Conservation (phyloP, 2,113 vertebrate genomes). For the Lepus americanus region DNA sequence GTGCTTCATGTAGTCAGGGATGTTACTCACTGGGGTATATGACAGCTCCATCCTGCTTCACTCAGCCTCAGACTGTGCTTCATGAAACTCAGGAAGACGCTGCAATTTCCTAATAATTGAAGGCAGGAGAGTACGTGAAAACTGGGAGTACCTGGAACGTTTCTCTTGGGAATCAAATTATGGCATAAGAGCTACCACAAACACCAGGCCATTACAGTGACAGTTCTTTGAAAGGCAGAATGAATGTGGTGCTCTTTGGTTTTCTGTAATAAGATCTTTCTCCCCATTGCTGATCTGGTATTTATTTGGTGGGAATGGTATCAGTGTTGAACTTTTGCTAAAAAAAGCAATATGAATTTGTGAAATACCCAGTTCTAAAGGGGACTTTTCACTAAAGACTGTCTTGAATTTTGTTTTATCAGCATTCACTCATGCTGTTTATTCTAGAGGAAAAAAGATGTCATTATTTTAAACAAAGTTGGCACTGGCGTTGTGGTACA, state of each 20-base stretch:
- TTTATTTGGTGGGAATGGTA: constrained; percentile 74
- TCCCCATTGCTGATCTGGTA: constrained; percentile 68
- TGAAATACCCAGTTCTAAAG: constrained; percentile 41
- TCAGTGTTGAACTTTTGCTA: constrained; percentile 67
- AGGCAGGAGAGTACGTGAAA: constrained; percentile 38
- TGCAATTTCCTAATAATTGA: constrained; percentile 63
- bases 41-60: not conserved
- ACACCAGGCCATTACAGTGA: constrained; percentile 74
- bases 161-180: constrained; percentile 63
- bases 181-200: constrained; percentile 75
- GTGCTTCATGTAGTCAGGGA: not conserved
- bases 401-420: constrained; percentile 74
- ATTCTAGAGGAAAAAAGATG: constrained; percentile 31
- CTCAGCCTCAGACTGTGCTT: constrained; percentile 56
- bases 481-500: no score
- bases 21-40: constrained; percentile 57
- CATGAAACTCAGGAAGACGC: constrained; percentile 64
- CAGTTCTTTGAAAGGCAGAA: constrained; percentile 79
- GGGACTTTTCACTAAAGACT: constrained; percentile 60
- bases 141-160: not conserved
- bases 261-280: constrained; percentile 52
- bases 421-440: constrained; percentile 62
- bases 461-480: constrained; percentile 17
- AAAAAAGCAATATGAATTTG: constrained; percentile 71
- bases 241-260: constrained; percentile 71